Conservation (phyloP, 2,888 invertebrate species). For the Pachliopta kotzebuea region DNA sequence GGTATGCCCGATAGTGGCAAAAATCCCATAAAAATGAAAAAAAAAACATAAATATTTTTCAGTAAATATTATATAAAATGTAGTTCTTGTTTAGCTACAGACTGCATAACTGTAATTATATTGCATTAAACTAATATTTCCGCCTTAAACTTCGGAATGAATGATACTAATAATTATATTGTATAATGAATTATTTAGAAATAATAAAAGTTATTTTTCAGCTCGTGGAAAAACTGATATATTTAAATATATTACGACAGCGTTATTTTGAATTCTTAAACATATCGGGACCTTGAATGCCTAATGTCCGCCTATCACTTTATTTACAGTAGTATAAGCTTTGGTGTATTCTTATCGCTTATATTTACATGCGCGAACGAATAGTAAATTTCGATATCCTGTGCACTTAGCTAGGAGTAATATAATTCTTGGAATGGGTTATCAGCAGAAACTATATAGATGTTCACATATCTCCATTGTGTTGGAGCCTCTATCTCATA, state of each 20-base stretch:
- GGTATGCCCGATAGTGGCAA: no score
- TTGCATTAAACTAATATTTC: no score
- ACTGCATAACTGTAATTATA: no score
- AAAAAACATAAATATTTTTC: no score
- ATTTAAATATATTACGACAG: neutral
- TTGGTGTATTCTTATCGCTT: constrained; percentile 12
- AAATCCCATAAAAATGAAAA: no score
- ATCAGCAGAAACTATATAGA: constrained; percentile 27
- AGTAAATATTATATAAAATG: no score
- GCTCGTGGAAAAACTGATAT: no score
- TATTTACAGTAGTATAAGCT: constrained; percentile 11
- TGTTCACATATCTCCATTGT: constrained; percentile 35
- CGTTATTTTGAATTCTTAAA: no score
- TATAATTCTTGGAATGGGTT: constrained; percentile 24
- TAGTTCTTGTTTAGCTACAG: no score
- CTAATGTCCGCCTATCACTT: neutral
- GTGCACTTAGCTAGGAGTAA: constrained; percentile 29
- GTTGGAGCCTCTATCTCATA: constrained; percentile 42
- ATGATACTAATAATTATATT: no score
- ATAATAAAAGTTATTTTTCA: neutral
- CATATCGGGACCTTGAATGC: neutral
- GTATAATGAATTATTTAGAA: no score
- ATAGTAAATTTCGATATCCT: constrained; percentile 25
- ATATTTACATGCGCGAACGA: constrained; percentile 21
- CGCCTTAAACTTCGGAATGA: no score